Percentiles rank a stretch among this genome's conserved stretches.
Conservation (phyloP, 2,113 vertebrate species). For the Mixornis gularis region DNA sequence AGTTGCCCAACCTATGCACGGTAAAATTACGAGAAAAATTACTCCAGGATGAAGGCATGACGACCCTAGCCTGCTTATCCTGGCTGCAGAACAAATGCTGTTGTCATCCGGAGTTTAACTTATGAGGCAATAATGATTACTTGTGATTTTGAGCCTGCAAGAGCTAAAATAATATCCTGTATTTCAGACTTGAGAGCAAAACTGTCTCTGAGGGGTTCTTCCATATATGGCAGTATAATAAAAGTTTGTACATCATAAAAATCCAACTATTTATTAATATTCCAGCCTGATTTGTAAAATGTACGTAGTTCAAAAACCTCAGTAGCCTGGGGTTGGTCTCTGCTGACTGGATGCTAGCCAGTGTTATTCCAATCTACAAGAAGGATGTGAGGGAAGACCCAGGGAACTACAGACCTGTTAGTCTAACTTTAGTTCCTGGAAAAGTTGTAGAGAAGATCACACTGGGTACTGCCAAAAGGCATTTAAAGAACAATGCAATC, state of each 20-base stretch:
- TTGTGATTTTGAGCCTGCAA: conserved; percentile 47
- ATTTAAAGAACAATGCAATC: background rate
- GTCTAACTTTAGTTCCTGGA: background rate
- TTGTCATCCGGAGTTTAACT: conserved; percentile 36
- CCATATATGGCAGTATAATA: background rate
- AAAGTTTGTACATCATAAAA: background rate
- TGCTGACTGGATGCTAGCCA: background rate
- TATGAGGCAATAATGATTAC: conserved; percentile 26
- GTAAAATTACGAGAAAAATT: conserved; percentile 62
- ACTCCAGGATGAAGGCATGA: conserved; percentile 57
- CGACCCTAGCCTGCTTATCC: conserved; percentile 58
- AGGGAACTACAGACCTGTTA: background rate
- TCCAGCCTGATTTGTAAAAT: background rate
- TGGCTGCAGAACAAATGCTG: conserved; percentile 58
- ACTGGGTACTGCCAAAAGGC: background rate
- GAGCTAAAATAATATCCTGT: conserved; percentile 35
- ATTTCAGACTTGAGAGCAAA: background rate
- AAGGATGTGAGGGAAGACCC: background rate
- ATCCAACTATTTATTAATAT: background rate
- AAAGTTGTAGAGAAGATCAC: background rate
- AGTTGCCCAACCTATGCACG: conserved; percentile 23
- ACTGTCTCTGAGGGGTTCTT: background rate
- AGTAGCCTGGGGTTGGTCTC: background rate
- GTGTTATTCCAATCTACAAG: background rate
- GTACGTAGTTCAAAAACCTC: background rate